A percentile compares a stretch with the other conserved stretches of the same genome.
Conservation (phyloP, 2,797 vertebrate species). For the Danio choprae region DNA sequence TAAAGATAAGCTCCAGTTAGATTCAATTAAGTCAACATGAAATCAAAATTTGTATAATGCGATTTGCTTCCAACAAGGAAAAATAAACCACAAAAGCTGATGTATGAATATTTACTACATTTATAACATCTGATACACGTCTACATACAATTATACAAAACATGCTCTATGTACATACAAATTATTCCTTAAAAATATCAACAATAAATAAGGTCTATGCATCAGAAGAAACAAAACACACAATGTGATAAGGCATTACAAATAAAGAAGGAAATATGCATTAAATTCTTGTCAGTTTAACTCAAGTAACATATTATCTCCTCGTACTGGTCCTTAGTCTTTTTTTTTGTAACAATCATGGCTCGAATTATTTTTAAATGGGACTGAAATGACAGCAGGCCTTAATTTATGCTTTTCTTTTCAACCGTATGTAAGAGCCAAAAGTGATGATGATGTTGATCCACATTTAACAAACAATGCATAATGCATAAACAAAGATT, state of each 20-base stretch:
- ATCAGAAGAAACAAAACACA: conserved; percentile 18
- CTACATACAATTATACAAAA: conserved; percentile 60
- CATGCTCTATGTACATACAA: conserved; percentile 66
- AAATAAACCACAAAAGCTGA: conserved; percentile 3
- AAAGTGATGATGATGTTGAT: not conserved
- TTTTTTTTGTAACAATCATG: not conserved
- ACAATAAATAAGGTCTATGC: conserved; percentile 56
- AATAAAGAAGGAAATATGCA: not conserved
- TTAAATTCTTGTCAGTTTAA: conserved; percentile 2
- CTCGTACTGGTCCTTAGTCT: not conserved
- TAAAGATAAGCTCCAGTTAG: not conserved
- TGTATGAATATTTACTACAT: conserved; percentile 49
- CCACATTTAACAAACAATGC: conserved; percentile 10
- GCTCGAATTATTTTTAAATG: conserved; percentile 4
- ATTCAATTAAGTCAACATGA: not conserved
- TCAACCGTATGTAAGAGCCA: not conserved
- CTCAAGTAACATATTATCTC: conserved; percentile 1
- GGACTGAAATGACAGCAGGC: not conserved
- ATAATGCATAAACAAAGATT: conserved; percentile 10
- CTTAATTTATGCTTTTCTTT: not conserved
- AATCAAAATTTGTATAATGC: not conserved
- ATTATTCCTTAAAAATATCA: conserved; percentile 57
- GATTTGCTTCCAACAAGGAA: not conserved
- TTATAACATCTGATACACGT: conserved; percentile 52
- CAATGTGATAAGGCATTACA: not conserved